Evolutionary conservation across 2,113 vertebrate species (phyloP), one percentile per base, ranked within the genome.

Genomic region (Aldabrachelys gigantea): DNA sequence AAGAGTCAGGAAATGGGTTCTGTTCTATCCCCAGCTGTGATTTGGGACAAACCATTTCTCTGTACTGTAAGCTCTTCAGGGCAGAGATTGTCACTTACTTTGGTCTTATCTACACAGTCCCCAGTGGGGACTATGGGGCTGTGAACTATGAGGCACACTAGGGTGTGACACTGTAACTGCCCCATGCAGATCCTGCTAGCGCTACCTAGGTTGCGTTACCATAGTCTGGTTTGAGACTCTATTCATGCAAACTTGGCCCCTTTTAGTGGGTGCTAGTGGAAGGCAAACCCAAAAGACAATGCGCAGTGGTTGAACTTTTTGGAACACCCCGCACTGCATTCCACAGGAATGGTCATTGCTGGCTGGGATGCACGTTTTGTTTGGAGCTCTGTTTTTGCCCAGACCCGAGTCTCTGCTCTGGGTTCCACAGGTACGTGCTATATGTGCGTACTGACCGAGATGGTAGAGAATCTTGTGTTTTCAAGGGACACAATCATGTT

Each of bases 11-110:
- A 96, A 91, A 91, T 50, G 69, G 88, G 1, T 72, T 25, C 76
- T 93, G 81, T 91, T 38, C n/a, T 72, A 38, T 72, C 57, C 92
- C 93, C 92, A 95, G 92, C 75, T 65, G 19, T 6, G 13, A 49
- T 8, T 88, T 38, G 84, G 89, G 87, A 79, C 1, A 3, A 27
- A n/a, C 44, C 81, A 53, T 92, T 92, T 96, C 89, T 83, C 89
- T 89, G 57, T 91, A 89, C 92, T 96, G 87, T 96, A 94, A 96
- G 90, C 83, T 17, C 31, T 65, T 65, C 62, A 65, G 62, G 14
- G 16, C 62, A 65, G 31, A 7, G 16, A 65, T 16, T 19, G 31
- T 35, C 62, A 9, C 31, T 65, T 65, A n/a, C 65, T 69, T 38
- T 17, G 65, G 65, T 19, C 65, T 69, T 69, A 17, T 19, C 62